Conservation (phyloP, 2,888 invertebrate genomes). For the Agriotes lineatus region DNA sequence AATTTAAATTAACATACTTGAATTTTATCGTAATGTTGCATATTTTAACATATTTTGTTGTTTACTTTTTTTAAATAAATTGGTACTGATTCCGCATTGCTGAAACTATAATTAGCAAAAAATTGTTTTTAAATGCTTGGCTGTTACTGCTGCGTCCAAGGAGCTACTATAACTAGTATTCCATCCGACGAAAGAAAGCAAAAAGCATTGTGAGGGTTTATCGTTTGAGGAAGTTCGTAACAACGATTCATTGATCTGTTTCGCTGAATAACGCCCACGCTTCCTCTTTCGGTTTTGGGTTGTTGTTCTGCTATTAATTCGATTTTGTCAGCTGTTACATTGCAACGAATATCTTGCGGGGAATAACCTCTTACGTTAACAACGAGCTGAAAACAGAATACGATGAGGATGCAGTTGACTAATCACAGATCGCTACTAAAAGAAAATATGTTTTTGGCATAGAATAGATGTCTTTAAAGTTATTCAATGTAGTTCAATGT, state of each 20-base stretch:
- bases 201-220: constrained; percentile 21
- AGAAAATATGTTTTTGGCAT: too few species aligned
- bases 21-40: too few species aligned
- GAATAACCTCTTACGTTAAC: constrained; percentile 30
- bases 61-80: too few species aligned
- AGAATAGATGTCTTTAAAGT: too few species aligned
- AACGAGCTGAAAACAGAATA: constrained; percentile 32
- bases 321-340: constrained; percentile 23
- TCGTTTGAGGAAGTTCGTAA: constrained; percentile 34
- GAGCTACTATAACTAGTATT: constrained; percentile 29
- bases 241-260: constrained; percentile 20
- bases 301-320: constrained; percentile 31
- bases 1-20: too few species aligned
- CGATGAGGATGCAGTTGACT: too few species aligned
- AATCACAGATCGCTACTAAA: too few species aligned
- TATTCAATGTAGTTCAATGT: too few species aligned
- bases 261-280: constrained; percentile 4
- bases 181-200: constrained; percentile 40
- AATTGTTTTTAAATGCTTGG: too few species aligned
- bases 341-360: constrained; percentile 36
- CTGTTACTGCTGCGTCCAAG: constrained; percentile 28
- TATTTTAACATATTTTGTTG: too few species aligned
- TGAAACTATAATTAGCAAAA: too few species aligned
- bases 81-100: too few species aligned
- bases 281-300: not conserved